Evolutionary conservation across 2,888 invertebrate species (phyloP).

Genomic region (Keiferia lycopersicella): DNA sequence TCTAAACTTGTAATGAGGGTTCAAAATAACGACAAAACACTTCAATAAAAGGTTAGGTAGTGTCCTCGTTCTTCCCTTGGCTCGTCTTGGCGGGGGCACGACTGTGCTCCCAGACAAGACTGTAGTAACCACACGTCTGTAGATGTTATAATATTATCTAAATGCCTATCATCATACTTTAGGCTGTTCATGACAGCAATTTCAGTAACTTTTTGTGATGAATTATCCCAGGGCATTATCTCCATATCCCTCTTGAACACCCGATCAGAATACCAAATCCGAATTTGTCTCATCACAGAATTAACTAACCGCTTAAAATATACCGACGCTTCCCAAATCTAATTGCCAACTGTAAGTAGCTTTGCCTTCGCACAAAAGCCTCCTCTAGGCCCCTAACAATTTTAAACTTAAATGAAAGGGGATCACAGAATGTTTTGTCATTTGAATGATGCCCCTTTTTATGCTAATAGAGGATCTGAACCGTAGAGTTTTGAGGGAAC

Average conservation of each 20-base stretch:
- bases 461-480: constrained; percentile 69
- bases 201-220: no score
- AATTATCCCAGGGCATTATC: no score
- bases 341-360: constrained; percentile 17
- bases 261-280: not conserved
- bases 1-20: no score
- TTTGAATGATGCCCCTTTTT: constrained; percentile 72
- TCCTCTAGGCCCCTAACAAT: constrained; percentile 57
- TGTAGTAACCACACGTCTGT: no score
- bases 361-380: constrained; percentile 7
- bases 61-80: no score
- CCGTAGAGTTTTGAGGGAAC: constrained; percentile 56
- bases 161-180: no score
- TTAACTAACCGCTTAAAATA: constrained; percentile 15
- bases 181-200: no score
- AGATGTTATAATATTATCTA: no score
- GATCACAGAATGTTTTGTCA: constrained; percentile 71
- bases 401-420: constrained; percentile 76
- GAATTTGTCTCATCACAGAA: not conserved
- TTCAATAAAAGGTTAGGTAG: no score
- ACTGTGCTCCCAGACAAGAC: no score
- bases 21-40: no score
- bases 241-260: not conserved
- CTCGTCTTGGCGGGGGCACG: no score
- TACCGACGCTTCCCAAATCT: constrained; percentile 6